These are phyloP conservation scores for Phycodurus eques DNA, from an alignment of 2,113 vertebrate genomes.

Conservation along the genomic window DNA sequence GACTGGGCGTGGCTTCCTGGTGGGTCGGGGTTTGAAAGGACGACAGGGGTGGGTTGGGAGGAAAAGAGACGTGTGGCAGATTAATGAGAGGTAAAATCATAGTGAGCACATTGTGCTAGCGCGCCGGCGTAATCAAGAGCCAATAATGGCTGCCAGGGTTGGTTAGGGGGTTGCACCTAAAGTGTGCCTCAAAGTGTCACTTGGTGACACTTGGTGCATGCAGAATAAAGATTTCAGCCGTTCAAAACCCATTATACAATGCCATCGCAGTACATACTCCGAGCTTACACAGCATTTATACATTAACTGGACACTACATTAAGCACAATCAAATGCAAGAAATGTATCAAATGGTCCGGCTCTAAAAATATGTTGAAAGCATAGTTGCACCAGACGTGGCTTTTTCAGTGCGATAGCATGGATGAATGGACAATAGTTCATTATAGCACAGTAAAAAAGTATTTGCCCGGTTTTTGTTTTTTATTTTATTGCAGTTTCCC, in stretches of 20 bases:
- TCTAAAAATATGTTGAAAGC: too few species aligned
- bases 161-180: conserved; percentile 34
- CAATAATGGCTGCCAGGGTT: conserved; percentile 54
- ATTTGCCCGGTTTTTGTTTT: too few species aligned
- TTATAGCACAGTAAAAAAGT: too few species aligned
- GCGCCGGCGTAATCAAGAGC: conserved; percentile 42
- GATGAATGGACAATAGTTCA: too few species aligned
- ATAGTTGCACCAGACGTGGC: too few species aligned
- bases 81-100: conserved; percentile 58
- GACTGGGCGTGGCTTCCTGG: conserved; percentile 97
- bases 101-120: conserved; percentile 42
- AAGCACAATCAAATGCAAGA: too few species aligned
- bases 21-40: conserved; percentile 7
- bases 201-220: conserved; percentile 11
- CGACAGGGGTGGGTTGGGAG: conserved; percentile 5
- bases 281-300: too few species aligned
- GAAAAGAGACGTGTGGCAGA: conserved; percentile 36
- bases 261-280: neutral
- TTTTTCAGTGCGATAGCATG: too few species aligned
- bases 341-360: too few species aligned
- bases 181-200: conserved; percentile 38
- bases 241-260: neutral
- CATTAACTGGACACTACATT: too few species aligned
- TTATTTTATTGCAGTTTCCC: too few species aligned
- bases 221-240: conserved; percentile 17